A percentile compares a stretch with the other conserved stretches of the same genome.
Conservation (phyloP, 2,888 invertebrate species). For the Rhogogaster chlorosoma region DNA sequence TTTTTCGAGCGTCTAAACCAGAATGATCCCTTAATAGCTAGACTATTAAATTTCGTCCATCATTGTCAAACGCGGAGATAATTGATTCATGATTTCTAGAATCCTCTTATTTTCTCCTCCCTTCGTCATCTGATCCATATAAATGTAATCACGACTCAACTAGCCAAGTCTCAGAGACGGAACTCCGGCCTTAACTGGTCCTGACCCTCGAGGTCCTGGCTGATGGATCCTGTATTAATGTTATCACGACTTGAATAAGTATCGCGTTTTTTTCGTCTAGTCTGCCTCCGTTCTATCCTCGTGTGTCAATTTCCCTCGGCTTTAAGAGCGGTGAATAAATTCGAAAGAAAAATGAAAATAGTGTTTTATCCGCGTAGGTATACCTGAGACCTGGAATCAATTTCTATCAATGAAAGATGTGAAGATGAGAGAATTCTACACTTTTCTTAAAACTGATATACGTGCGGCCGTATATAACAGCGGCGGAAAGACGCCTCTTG, state of each 20-base stretch:
- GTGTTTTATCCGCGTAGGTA: not conserved
- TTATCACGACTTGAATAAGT: slow-evolving; percentile 59
- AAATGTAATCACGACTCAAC: slow-evolving; percentile 70
- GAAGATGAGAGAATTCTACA: no score
- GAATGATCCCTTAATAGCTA: no score
- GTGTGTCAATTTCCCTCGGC: not conserved
- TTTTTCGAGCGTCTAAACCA: no score
- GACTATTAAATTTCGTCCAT: not conserved
- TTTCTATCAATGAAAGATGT: no score
- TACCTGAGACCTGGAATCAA: no score
- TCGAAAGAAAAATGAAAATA: not conserved
- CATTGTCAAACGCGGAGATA: not conserved
- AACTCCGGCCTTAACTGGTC: slow-evolving; percentile 17
- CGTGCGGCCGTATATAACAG: no score
- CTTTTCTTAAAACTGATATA: no score
- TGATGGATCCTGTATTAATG: slow-evolving; percentile 64
- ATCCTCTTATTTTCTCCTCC: not conserved
- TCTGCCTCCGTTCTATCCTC: not conserved
- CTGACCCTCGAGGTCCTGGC: slow-evolving; percentile 56
- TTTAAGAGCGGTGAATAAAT: not conserved
- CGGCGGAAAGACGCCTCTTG: not conserved
- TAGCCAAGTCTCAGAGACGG: not conserved
- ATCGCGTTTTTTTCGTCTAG: not conserved
- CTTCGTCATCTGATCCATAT: slow-evolving; percentile 68
- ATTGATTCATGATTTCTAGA: not conserved